These are phyloP conservation scores for Ditylenchus weischeri DNA, from an alignment of 2,888 invertebrate species.

Conservation along the genomic window DNA sequence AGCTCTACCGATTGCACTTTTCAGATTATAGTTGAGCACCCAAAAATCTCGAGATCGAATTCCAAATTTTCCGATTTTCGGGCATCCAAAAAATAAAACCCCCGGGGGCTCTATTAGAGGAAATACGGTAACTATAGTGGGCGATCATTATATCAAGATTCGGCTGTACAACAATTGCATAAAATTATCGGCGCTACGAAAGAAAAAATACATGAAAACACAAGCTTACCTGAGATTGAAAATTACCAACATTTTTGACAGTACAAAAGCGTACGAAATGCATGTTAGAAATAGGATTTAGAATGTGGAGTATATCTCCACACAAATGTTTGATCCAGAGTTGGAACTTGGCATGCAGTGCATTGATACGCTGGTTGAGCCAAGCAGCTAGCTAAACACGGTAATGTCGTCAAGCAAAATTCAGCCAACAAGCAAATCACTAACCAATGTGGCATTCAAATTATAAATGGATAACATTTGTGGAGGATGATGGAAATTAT, in stretches of 20 bases:
- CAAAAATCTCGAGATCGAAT: no score
- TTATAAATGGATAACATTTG: background rate
- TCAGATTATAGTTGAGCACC: no score
- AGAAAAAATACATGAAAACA: background rate
- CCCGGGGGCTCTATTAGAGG: no score
- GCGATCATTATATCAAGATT: no score
- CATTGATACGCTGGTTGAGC: constrained; percentile 1
- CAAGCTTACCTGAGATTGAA: constrained; percentile 4
- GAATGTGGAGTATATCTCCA: background rate
- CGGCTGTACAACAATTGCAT: background rate
- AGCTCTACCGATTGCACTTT: no score
- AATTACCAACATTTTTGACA: background rate
- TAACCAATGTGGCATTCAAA: constrained; percentile 6
- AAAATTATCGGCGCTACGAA: background rate
- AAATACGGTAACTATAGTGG: no score
- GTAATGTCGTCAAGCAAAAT: background rate
- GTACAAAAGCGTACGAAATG: constrained; percentile 1
- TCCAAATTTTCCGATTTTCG: no score
- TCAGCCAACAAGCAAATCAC: background rate
- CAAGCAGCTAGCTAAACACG: constrained; percentile 8
- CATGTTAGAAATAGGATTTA: constrained; percentile 1
- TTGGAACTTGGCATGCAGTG: constrained; percentile 1
- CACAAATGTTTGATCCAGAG: constrained; percentile 4
- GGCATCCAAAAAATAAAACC: no score
- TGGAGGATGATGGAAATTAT: constrained; percentile 1